Evolutionary conservation across 2,888 invertebrate genomes (phyloP).

Genomic region (Octodonta nipae): DNA sequence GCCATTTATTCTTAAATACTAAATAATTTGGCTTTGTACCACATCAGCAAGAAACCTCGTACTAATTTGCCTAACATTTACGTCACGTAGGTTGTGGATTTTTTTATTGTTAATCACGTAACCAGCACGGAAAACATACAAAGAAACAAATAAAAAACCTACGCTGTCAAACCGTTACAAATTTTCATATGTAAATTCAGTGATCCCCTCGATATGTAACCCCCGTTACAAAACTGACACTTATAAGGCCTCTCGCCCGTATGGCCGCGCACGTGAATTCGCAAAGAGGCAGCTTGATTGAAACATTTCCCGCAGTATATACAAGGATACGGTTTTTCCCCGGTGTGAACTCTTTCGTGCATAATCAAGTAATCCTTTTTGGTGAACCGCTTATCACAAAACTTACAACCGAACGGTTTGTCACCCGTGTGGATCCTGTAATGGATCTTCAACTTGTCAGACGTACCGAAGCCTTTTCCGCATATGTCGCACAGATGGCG

Average conservation of each 20-base stretch:
- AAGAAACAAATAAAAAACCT: no score
- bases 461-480: slow-evolving; percentile 25
- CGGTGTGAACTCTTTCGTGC: slow-evolving; percentile 32
- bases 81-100: no score
- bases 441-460: slow-evolving; percentile 24
- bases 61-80: no score
- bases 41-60: no score
- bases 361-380: slow-evolving; percentile 27
- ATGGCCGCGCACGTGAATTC: slow-evolving; percentile 27
- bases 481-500: slow-evolving; percentile 26
- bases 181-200: slow-evolving; percentile 24
- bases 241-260: slow-evolving; percentile 28
- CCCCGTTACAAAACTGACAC: slow-evolving; percentile 25
- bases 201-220: slow-evolving; percentile 25
- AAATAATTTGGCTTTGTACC: no score
- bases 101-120: no score
- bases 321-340: slow-evolving; percentile 31
- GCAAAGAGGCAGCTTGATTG: slow-evolving; percentile 24
- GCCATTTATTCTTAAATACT: no score
- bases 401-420: slow-evolving; percentile 25
- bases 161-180: no score
- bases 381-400: slow-evolving; percentile 26
- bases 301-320: slow-evolving; percentile 30
- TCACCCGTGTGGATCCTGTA: slow-evolving; percentile 24
- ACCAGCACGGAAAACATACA: no score